Evolutionary conservation across 2,113 vertebrate genomes (phyloP).

Genomic region (Triplophysa tibetana): DNA sequence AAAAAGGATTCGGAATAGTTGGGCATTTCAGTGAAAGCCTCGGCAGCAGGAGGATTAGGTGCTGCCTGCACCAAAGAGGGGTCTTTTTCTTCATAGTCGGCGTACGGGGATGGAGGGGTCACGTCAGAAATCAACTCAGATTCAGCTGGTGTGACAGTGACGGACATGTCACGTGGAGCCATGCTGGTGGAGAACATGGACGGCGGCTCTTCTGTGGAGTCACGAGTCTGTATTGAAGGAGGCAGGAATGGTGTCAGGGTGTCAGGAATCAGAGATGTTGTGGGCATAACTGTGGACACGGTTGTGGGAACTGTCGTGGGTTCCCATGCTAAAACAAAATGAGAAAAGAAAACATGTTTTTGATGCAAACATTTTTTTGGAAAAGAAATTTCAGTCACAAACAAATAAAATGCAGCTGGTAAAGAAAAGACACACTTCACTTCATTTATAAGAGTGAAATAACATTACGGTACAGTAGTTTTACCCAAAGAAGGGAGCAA

Average conservation of each 20-base stretch:
- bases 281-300: background rate
- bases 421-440: too few relatives aligned
- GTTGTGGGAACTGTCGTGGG: conserved; percentile 17
- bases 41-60: background rate
- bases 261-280: background rate
- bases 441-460: too few relatives aligned
- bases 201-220: conserved; percentile 25
- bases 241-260: too few relatives aligned
- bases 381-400: background rate
- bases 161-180: background rate
- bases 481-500: background rate
- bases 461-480: background rate
- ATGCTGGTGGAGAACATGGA: conserved; percentile 55
- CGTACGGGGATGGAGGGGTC: background rate
- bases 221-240: background rate
- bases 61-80: background rate
- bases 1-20: background rate
- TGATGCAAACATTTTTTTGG: background rate
- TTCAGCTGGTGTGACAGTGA: background rate
- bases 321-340: conserved; percentile 24
- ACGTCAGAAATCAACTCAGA: background rate
- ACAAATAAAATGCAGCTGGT: too few relatives aligned
- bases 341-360: background rate
- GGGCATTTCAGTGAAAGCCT: background rate
- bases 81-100: conserved; percentile 9